A percentile compares a stretch with the other conserved stretches of the same genome.
Conservation (phyloP, 2,797 vertebrate genomes). For the Glossophaga mutica region DNA sequence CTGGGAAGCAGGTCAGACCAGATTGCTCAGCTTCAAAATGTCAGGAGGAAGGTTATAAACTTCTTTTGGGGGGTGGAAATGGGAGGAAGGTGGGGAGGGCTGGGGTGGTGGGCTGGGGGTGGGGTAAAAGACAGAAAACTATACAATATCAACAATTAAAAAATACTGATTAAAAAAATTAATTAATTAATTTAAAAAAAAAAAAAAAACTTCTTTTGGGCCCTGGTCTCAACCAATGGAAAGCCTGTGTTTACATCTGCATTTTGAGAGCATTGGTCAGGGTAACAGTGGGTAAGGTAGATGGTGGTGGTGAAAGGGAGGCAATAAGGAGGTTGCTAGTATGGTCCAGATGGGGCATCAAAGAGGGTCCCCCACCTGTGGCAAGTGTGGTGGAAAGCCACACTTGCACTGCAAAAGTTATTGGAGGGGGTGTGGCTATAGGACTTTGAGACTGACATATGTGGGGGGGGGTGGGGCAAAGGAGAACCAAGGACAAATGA, state of each 20-base stretch:
- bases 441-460: neutral
- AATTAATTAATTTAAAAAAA: no score
- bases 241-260: neutral
- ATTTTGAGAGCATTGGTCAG: neutral
- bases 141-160: no score
- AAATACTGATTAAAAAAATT: no score
- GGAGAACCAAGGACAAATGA: neutral
- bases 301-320: neutral
- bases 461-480: neutral
- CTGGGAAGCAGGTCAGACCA: neutral
- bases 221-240: neutral
- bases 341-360: neutral
- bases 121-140: no score
- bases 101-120: no score
- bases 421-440: fast-evolving
- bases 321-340: neutral
- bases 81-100: no score
- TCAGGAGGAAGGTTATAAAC: neutral
- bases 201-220: neutral
- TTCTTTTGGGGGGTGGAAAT: no score
- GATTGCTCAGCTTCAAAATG: neutral
- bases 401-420: neutral
- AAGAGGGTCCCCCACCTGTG: neutral
- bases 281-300: neutral
- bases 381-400: neutral